Conservation (phyloP, 1,140 invertebrate species). For the Polypedilum pembai region DNA sequence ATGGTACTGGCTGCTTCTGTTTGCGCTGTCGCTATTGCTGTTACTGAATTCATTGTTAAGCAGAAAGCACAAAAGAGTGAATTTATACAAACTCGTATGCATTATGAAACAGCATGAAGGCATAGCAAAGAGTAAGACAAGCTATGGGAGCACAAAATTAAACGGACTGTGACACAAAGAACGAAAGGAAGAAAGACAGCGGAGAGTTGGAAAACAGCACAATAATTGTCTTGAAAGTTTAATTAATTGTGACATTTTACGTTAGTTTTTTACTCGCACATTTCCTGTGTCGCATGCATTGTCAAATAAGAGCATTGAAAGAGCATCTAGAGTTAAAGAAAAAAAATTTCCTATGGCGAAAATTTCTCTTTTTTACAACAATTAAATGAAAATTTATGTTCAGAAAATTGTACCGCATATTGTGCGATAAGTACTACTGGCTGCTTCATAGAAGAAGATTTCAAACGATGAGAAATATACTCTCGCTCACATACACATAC, state of each 20-base stretch:
- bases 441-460: too few species aligned
- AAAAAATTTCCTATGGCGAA: background rate
- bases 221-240: slow-evolving; percentile 25
- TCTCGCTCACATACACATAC: background rate
- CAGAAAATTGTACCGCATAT: background rate
- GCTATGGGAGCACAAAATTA: slow-evolving; percentile 7
- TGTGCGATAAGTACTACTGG: background rate
- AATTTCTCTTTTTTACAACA: background rate
- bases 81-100: background rate
- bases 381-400: slow-evolving; percentile 28
- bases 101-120: slow-evolving; percentile 5
- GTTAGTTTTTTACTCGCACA: slow-evolving; percentile 7
- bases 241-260: slow-evolving; percentile 27
- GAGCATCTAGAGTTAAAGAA: background rate
- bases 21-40: background rate
- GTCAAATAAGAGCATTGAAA: background rate
- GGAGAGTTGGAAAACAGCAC: slow-evolving; percentile 8
- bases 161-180: slow-evolving; percentile 14
- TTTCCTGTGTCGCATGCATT: background rate
- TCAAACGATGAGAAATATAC: too few species aligned
- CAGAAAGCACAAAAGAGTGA: background rate
- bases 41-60: background rate
- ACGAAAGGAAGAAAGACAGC: background rate
- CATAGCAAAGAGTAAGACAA: background rate
- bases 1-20: too few species aligned